These are phyloP conservation scores for Rhabdomys pumilio DNA, from an alignment of 2,797 vertebrate genomes.

Conservation along the genomic window DNA sequence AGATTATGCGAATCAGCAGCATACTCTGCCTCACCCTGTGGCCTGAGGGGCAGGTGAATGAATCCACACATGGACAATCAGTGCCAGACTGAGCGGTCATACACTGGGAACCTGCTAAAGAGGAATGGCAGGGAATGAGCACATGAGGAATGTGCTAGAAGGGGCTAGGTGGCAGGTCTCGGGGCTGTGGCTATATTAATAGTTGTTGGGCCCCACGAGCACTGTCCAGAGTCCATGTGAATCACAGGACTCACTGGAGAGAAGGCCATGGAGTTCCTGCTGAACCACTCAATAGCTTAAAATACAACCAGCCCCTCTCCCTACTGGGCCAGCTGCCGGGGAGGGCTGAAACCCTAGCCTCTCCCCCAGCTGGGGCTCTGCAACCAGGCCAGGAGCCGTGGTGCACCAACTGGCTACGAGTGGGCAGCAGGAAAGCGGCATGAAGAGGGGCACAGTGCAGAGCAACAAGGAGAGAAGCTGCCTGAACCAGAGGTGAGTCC, in stretches of 20 bases:
- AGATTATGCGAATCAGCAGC: neutral
- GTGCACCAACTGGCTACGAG: conserved; percentile 42
- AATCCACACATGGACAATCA: neutral
- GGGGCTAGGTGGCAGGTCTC: conserved; percentile 32
- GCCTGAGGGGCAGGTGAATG: neutral
- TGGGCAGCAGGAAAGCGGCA: neutral
- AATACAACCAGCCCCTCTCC: conserved; percentile 78
- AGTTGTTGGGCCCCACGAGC: conserved; percentile 54
- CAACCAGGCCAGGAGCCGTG: conserved; percentile 1
- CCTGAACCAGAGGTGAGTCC: conserved; percentile 63
- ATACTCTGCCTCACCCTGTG: neutral
- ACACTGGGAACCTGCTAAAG: neutral
- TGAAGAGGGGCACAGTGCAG: neutral
- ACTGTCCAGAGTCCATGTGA: neutral
- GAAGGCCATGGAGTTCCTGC: conserved; percentile 77
- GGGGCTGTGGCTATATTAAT: conserved; percentile 73
- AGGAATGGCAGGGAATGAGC: neutral
- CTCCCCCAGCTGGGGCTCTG: conserved; percentile 31
- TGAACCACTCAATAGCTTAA: conserved; percentile 84
- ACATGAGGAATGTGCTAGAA: neutral
- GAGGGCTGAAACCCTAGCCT: conserved; percentile 78
- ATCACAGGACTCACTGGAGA: conserved; percentile 12
- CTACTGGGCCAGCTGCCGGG: conserved; percentile 74
- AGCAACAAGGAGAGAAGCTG: neutral
- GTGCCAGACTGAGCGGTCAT: neutral